Percentiles rank a stretch among this genome's conserved stretches.
Conservation (phyloP, 1,140 invertebrate genomes). For the Eueides isabella region DNA sequence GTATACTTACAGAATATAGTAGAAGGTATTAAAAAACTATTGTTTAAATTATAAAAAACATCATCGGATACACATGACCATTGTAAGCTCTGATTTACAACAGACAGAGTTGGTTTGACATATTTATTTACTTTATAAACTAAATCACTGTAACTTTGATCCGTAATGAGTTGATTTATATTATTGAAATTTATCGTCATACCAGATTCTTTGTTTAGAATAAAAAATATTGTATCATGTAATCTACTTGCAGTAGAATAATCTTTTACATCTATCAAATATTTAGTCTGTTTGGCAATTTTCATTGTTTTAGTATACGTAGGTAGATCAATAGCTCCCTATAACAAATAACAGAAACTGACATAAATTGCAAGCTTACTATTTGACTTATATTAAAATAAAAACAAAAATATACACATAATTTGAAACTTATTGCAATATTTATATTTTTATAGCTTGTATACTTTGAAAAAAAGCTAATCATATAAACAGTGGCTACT, state of each 20-base stretch:
- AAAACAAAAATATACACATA: too few species aligned
- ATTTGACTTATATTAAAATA: too few species aligned
- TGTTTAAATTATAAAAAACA: constrained; percentile 53
- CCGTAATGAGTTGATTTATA: constrained; percentile 44
- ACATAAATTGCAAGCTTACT: not conserved
- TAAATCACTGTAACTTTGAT: constrained; percentile 41
- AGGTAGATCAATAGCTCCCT: constrained; percentile 62
- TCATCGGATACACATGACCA: constrained; percentile 57
- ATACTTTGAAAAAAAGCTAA: too few species aligned
- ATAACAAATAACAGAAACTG: constrained; percentile 25
- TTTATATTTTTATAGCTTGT: too few species aligned
- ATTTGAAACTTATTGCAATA: not conserved
- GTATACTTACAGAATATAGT: constrained; percentile 64
- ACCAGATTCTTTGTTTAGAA: constrained; percentile 47
- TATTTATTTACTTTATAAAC: constrained; percentile 55
- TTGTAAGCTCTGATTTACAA: constrained; percentile 57
- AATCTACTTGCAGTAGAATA: constrained; percentile 46
- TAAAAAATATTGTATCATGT: constrained; percentile 45
- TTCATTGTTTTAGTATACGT: constrained; percentile 48
- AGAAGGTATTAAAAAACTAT: constrained; percentile 58
- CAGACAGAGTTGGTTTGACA: constrained; percentile 62
- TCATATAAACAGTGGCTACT: too few species aligned
- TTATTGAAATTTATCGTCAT: constrained; percentile 67
- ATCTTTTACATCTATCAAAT: constrained; percentile 53
- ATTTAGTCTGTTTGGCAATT: constrained; percentile 51